Conservation (phyloP, 2,888 invertebrate genomes). For the Habrosyne pyritoides region DNA sequence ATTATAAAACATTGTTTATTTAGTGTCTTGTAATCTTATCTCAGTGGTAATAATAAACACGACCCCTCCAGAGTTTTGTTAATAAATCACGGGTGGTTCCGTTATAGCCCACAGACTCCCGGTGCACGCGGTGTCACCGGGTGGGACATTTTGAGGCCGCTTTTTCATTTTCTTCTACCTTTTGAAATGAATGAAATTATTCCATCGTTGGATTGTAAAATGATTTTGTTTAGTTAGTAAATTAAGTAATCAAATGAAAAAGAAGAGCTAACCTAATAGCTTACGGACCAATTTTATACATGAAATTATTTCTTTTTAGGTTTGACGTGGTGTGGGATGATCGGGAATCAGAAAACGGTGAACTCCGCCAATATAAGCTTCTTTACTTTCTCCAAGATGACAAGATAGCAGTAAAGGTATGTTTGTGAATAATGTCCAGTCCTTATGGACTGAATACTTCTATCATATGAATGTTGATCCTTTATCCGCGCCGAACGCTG, state of each 20-base stretch:
- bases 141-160: background rate
- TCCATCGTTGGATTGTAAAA: too few species aligned
- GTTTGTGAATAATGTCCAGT: background rate
- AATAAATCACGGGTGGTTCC: constrained; percentile 47
- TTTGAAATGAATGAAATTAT: too few species aligned
- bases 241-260: too few species aligned
- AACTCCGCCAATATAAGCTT: constrained; percentile 86
- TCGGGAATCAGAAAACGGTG: constrained; percentile 82
- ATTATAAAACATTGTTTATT: constrained; percentile 27
- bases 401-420: constrained; percentile 88
- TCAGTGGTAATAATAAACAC: constrained; percentile 46
- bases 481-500: too few species aligned
- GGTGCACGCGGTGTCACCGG: too few species aligned
- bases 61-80: constrained; percentile 31
- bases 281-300: constrained; percentile 16
- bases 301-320: constrained; percentile 52
- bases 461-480: too few species aligned
- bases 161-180: background rate
- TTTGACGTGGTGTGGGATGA: constrained; percentile 89
- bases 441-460: background rate
- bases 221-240: too few species aligned
- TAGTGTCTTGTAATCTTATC: constrained; percentile 42
- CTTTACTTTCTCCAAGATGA: constrained; percentile 93
- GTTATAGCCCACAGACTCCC: constrained; percentile 20
- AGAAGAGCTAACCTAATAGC: background rate